A percentile compares a stretch with the other conserved stretches of the same genome.
Conservation (phyloP, 1,140 invertebrate species). For the Musca domestica region DNA sequence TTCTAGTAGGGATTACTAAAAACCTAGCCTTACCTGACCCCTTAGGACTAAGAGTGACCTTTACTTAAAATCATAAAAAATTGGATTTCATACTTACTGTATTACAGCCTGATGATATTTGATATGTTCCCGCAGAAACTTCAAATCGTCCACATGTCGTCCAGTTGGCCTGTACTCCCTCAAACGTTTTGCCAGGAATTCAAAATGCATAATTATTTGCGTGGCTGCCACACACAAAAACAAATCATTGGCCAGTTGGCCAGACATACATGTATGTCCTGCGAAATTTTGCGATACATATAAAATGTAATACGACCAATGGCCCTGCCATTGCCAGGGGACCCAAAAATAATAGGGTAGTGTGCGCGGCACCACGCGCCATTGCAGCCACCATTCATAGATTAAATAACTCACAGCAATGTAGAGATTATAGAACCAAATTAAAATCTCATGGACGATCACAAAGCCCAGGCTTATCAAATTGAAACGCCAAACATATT, state of each 20-base stretch:
- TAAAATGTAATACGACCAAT: conserved; percentile 37
- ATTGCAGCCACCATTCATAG: conserved; percentile 36
- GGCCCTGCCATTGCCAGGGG: conserved; percentile 42
- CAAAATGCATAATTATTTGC: conserved; percentile 45
- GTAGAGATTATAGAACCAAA: conserved; percentile 46
- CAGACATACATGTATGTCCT: conserved; percentile 37
- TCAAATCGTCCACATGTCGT: conserved; percentile 28
- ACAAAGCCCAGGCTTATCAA: conserved; percentile 36
- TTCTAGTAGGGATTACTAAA: not conserved
- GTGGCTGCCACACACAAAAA: conserved; percentile 39
- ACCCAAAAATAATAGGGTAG: conserved; percentile 44
- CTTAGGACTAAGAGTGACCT: too few species aligned
- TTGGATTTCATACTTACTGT: not conserved
- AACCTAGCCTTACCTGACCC: too few species aligned
- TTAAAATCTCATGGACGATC: conserved; percentile 35
- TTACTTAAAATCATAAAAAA: too few species aligned
- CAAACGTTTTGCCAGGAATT: conserved; percentile 28
- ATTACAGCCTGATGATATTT: conserved; percentile 39
- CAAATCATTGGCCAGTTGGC: conserved; percentile 42
- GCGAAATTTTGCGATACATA: conserved; percentile 38
- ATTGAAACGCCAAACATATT: conserved; percentile 27
- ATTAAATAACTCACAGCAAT: conserved; percentile 40
- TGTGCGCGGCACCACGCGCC: conserved; percentile 30
- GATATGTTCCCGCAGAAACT: conserved; percentile 31
- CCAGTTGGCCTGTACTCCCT: conserved; percentile 27